phyloP scores from a whole-genome alignment of 2,113 vertebrate species.

The Parus major region DNA sequence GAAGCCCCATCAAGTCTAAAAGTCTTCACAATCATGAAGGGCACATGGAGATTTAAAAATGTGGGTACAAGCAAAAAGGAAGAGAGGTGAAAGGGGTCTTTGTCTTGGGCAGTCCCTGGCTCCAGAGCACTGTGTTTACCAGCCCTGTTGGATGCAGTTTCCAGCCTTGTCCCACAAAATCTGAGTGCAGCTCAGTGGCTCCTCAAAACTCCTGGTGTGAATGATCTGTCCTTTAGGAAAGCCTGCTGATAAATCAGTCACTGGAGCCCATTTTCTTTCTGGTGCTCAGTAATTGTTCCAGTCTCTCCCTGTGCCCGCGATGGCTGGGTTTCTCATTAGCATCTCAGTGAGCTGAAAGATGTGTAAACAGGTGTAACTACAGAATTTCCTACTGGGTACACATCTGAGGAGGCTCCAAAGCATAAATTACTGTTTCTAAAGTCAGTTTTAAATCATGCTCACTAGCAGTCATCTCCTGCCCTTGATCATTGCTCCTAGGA shows the following conservation, averaged over 20 bases:
- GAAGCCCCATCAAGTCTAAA: background rate
- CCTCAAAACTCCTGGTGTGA: background rate
- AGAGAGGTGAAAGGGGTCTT: background rate
- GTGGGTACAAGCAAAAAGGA: background rate
- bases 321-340: constrained; percentile 51
- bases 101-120: background rate
- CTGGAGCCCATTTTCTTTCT: constrained; percentile 2
- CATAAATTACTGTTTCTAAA: constrained; percentile 61
- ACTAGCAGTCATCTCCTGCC: constrained; percentile 49
- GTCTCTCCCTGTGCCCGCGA: background rate
- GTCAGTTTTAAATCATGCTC: constrained; percentile 60
- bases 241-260: constrained; percentile 31
- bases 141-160: background rate
- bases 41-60: background rate
- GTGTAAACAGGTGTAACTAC: constrained; percentile 62
- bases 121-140: background rate
- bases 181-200: background rate
- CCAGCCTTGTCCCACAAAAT: background rate
- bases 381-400: constrained; percentile 57
- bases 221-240: constrained; percentile 30
- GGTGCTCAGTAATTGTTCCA: constrained; percentile 12
- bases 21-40: background rate
- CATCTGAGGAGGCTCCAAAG: constrained; percentile 56
- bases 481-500: constrained; percentile 53
- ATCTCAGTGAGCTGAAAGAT: constrained; percentile 24